Percentiles rank a stretch among this genome's conserved stretches.
phyloP scores from a whole-genome alignment of 1,140 invertebrate species.

The Magallana angulata region DNA sequence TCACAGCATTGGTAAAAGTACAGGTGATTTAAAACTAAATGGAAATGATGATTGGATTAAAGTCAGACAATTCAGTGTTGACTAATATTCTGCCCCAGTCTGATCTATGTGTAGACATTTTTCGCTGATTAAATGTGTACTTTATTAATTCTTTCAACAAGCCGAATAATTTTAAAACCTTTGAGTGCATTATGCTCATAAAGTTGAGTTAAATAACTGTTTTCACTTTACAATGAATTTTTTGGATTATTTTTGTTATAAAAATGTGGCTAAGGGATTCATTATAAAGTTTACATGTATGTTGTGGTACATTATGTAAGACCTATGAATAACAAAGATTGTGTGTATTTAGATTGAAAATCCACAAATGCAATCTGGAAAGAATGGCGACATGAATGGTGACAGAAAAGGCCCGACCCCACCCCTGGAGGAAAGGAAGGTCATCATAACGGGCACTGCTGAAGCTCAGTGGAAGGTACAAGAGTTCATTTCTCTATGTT shows the following conservation, averaged over 20 bases:
- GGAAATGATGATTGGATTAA: slow-evolving; percentile 36
- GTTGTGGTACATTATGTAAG: not conserved
- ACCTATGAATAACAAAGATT: no score
- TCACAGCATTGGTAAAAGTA: not conserved
- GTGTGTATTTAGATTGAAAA: slow-evolving; percentile 1
- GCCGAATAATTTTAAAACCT: no score
- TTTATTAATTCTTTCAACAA: no score
- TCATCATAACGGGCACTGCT: slow-evolving; percentile 93
- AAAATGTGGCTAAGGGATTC: no score
- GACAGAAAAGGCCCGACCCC: slow-evolving; percentile 83
- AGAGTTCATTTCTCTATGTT: not conserved
- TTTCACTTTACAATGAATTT: no score
- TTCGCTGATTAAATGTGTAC: no score
- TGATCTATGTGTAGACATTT: not conserved
- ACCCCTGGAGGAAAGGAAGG: slow-evolving; percentile 91
- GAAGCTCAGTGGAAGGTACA: slow-evolving; percentile 97
- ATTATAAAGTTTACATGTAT: not conserved
- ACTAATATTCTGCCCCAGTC: slow-evolving; percentile 29
- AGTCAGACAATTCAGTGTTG: not conserved
- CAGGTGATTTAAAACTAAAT: not conserved
- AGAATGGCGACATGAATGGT: slow-evolving; percentile 63
- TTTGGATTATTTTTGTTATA: no score
- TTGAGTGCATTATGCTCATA: no score
- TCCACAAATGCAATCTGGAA: slow-evolving; percentile 85
- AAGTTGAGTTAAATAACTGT: no score